Base-by-base conservation (phyloP, 2,797 vertebrate genomes). In the Spheniscus humboldti region DNA sequence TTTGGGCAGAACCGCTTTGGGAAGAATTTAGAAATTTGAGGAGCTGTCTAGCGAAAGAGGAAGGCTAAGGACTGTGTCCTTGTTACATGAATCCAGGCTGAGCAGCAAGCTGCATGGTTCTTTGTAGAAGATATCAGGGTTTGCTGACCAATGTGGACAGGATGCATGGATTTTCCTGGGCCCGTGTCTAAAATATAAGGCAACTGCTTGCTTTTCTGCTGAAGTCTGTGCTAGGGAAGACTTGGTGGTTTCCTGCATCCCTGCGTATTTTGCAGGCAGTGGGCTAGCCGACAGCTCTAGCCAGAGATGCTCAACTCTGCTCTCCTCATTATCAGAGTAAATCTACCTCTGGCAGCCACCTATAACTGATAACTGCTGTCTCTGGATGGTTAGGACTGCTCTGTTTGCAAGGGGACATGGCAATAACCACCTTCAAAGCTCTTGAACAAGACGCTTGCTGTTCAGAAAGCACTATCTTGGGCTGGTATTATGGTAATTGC, bases 351-450 rank as follows among this genome's bases (percentile, higher is more conserved):
- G 78, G 50, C 56, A 86, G 72, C 50, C 31, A 5, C 79, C 45
- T 39, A 2, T 66, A 73, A 62, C 30, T 82, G n/a, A 10, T 47
- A 45, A 11, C 47, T 78, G n/a, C 55, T 35, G 23, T 15, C 31
- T 64, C 37, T 31, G 72, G 27, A 33, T 35, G 33, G 33, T 33
- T 60, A 28, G 64, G 80, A 8, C 11, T 3, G 9, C 89, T 82
- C 8, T 76, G 41, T 66, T 83, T 80, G 86, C 68, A 17, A 33
- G 71, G 55, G 43, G 43, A 55, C 23, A 1, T 31, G 76, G 76
- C 88, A 96, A 95, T 89, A 84, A 77, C 35, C 66, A 53, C 69
- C 48, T 71, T 86, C 27, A 52, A 33, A 80, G 30, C 73, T 57
- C 64, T 91, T 37, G 47, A 45, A 74, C 23, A 39, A 73, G 76